phyloP scores from a whole-genome alignment of 1,140 invertebrate species.

The Monomorium pharaonis region DNA sequence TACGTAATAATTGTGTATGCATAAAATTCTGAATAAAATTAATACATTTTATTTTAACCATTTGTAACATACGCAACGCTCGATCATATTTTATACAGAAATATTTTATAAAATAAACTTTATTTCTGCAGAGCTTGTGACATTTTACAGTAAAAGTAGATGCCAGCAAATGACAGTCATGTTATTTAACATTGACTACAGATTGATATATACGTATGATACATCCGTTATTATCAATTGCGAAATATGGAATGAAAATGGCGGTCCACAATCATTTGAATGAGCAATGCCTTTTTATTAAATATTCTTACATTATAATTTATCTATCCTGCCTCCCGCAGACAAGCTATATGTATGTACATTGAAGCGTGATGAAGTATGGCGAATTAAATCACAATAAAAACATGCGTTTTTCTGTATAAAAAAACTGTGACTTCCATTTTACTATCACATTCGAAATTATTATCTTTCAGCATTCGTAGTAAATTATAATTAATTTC shows the following conservation, averaged over 20 bases:
- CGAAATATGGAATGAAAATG: background rate
- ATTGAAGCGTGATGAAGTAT: conserved; percentile 24
- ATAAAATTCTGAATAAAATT: conserved; percentile 6
- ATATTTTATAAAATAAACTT: conserved; percentile 30
- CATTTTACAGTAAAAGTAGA: background rate
- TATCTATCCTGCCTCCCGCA: background rate
- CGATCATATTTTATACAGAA: conserved; percentile 8
- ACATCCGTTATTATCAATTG: background rate
- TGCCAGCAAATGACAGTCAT: background rate
- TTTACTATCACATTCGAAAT: conserved; percentile 40
- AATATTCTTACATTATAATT: conserved; percentile 8
- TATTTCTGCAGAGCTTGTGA: background rate
- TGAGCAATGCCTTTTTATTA: conserved; percentile 25
- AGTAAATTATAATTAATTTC: background rate
- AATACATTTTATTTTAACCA: background rate
- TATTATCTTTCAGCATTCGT: background rate
- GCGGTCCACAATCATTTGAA: background rate
- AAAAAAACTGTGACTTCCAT: conserved; percentile 24
- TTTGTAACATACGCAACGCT: background rate
- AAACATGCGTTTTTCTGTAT: conserved; percentile 22
- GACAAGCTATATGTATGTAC: conserved; percentile 31
- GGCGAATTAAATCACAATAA: conserved; percentile 38
- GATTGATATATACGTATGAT: background rate
- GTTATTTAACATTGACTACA: background rate
- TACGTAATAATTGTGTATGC: background rate